Evolutionary conservation across 2,797 vertebrate genomes (phyloP), one percentile per base, ranked within the genome.

Genomic region (Gymnoscopelus braueri): DNA sequence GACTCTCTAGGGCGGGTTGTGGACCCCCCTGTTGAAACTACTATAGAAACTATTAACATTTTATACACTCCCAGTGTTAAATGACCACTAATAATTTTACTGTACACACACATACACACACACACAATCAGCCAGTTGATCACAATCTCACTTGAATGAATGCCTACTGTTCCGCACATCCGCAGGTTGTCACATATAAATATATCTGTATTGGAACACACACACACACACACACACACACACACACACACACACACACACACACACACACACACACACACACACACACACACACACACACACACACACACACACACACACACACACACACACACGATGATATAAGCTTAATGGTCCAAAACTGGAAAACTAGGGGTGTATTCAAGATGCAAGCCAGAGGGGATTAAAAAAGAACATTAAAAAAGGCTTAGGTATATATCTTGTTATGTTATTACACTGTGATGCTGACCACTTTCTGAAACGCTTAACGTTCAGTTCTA

Each of bases 261-360:
- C 66, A 76, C 65, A 78, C 29, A 72, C 56, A 79, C 54, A 44
- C 51, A 47, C 44, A 59, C 24, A 53, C 5, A 71, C 29, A 83
- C 74, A 78, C 79, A 75, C 66, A 76, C 65, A 78, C 32, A 72
- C 56, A 79, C 54, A 44, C 51, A 47, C 44, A 59, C 24, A 53
- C 5, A 71, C 29, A 83, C 73, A 74, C 55, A 57, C 19, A 15
- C 7, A 26, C 15, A 64, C 32, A 77, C 74, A n/a, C 60, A 81
- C 71, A 85, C 75, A 85, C 65, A 76, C 49, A 77, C 81, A 78
- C 78, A 82, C 80, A 74, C 83, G 79, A 52, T 32, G 4, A 26
- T 81, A 82, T 85, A 89, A 85, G 80, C 78, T 88, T 63, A 88
- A 84, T 77, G 77, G 81, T 83, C 78, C 73, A 85, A 83, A 88